Base-by-base conservation (phyloP, 2,113 vertebrate genomes). In the Chionis minor region DNA sequence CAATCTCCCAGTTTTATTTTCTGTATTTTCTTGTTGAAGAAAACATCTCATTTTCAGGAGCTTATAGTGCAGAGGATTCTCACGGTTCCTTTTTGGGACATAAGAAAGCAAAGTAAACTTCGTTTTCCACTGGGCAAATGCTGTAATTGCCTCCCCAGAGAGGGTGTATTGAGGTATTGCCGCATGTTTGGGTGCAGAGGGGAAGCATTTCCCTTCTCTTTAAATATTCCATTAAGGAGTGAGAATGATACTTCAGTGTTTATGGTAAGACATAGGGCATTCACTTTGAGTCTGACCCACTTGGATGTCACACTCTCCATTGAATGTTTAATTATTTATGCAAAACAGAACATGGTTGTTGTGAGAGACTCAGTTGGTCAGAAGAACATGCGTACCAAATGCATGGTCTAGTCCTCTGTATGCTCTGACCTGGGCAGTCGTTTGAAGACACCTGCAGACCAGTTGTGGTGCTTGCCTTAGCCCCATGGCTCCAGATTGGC, bases 11-110 rank as follows among this genome's bases (percentile, higher is more conserved):
- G 3, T n/a, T n/a, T 54, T 74, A 54, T 54, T 70, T 82, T 77
- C 32, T 63, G 0, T 21, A 27, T 61, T 86, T 88, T 93, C 24
- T 65, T 81, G 18, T 33, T 83, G 35, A 74, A 79, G 40, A 24
- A 91, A 86, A 56, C 9, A 59, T 93, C 22, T 18, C 5, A 33
- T 83, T 95, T 89, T 86, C 67, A 67, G 66, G 54, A 66, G 42
- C 19, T 79, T 91, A 28, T 10, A 59, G 32, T 71, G 44, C 40
- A 66, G 45, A 66, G 26, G 20, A 58, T 79, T 74, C 55, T 79
- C 10, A 16, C 38, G 33, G 20, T 71, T 79, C 15, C 45, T 86
- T 86, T 42, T 95, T 8, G n/a, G 52, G 27, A 56, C 1, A 11
- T n/a, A 44, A 71, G 52, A 75, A 89, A 67, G 11, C 5, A 75